A percentile compares a stretch with the other conserved stretches of the same genome.
Evolutionary conservation across 2,888 invertebrate genomes (phyloP).

Genomic region (Cephus pulcher): DNA sequence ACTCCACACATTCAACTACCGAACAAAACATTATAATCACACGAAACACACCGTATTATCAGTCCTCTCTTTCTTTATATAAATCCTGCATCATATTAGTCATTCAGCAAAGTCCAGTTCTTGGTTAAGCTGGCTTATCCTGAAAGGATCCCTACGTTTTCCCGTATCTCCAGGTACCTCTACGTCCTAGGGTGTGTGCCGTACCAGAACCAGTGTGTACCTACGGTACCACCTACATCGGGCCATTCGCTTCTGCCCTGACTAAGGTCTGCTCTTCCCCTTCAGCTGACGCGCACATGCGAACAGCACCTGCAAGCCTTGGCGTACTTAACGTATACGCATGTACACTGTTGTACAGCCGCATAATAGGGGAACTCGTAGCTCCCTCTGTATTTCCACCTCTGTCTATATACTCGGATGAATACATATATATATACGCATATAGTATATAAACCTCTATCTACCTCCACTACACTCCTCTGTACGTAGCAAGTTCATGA

Average conservation of each 20-base stretch:
- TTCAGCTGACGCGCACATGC: conserved; percentile 27
- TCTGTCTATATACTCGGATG: neutral
- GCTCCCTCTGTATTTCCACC: neutral
- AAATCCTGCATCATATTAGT: neutral
- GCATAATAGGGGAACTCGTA: neutral
- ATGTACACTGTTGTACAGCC: conserved; percentile 26
- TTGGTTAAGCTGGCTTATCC: neutral
- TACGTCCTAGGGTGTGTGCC: neutral
- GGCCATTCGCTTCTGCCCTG: conserved; percentile 33
- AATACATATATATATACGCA: neutral
- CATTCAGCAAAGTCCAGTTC: neutral
- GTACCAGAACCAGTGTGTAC: conserved; percentile 13
- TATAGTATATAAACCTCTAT: neutral
- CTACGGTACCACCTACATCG: conserved; percentile 37
- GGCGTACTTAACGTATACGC: neutral
- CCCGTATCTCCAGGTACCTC: neutral
- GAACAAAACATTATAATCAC: neutral
- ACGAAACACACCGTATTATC: neutral
- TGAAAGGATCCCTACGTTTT: neutral
- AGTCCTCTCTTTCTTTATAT: neutral
- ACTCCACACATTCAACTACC: neutral
- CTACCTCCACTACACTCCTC: neutral
- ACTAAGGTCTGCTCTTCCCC: conserved; percentile 29
- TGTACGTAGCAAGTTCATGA: neutral
- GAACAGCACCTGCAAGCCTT: neutral